Percentiles rank a stretch among this genome's conserved stretches.
Conservation (phyloP, 2,888 invertebrate genomes). For the Parnassius mnemosyne region DNA sequence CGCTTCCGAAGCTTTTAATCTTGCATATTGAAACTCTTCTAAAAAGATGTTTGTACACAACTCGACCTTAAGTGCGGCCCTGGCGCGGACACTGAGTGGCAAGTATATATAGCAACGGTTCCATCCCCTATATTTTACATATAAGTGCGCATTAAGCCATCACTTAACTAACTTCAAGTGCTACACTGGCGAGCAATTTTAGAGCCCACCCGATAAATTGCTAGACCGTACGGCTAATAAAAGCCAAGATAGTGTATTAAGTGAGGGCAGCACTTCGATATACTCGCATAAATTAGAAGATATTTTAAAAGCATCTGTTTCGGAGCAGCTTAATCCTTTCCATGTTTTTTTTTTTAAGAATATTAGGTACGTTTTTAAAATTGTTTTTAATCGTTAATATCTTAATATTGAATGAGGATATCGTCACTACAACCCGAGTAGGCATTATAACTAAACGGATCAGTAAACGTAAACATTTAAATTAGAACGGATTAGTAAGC, state of each 20-base stretch:
- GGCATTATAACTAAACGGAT: too few relatives aligned
- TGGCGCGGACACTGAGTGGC: constrained; percentile 13
- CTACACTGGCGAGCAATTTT: constrained; percentile 60
- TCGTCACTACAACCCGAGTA: too few relatives aligned
- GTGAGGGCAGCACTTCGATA: constrained; percentile 35
- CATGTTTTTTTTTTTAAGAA: neutral
- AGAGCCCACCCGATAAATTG: constrained; percentile 68
- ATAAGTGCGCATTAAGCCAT: constrained; percentile 57
- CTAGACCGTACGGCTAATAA: constrained; percentile 67
- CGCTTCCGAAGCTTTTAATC: constrained; percentile 2
- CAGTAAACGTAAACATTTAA: too few relatives aligned
- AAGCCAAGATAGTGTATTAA: constrained; percentile 59
- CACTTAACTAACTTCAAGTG: constrained; percentile 54
- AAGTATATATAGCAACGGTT: constrained; percentile 2
- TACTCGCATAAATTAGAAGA: constrained; percentile 27
- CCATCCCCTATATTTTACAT: constrained; percentile 44
- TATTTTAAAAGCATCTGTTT: constrained; percentile 10
- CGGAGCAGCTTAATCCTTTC: neutral
- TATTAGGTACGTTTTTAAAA: too few relatives aligned
- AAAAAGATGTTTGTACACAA: constrained; percentile 14
- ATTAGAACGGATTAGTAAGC: too few relatives aligned
- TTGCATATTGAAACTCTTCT: constrained; percentile 9
- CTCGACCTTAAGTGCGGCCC: constrained; percentile 10
- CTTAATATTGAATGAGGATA: too few relatives aligned
- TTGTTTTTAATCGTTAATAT: too few relatives aligned